Conservation (phyloP, 2,888 invertebrate species). For the Catocala nupta region DNA sequence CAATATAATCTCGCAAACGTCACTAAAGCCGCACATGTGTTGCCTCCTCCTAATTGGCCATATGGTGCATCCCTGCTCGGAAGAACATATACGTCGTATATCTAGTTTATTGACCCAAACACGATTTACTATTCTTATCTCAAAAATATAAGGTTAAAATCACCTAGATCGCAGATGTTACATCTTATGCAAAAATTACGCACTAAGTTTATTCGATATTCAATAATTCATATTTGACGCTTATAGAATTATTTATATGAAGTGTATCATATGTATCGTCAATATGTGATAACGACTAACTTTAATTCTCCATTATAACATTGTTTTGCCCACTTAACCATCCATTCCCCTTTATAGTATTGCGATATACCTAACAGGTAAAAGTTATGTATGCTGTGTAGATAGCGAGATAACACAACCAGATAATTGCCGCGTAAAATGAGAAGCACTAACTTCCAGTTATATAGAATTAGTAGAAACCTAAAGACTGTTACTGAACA, state of each 20-base stretch:
- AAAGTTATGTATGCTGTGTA: too few relatives aligned
- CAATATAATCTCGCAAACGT: slow-evolving; percentile 9
- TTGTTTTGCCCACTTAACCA: too few relatives aligned
- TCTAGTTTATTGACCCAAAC: slow-evolving; percentile 5
- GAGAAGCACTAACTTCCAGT: too few relatives aligned
- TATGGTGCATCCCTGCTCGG: slow-evolving; percentile 28
- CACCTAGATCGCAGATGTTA: neutral
- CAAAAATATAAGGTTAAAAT: slow-evolving; percentile 15
- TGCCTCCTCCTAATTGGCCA: slow-evolving; percentile 29
- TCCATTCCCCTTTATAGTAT: too few relatives aligned
- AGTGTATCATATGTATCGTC: too few relatives aligned
- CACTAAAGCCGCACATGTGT: slow-evolving; percentile 27
- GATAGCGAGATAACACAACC: too few relatives aligned
- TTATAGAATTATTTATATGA: neutral
- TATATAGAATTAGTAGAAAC: too few relatives aligned
- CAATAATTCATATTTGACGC: neutral
- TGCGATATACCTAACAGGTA: too few relatives aligned
- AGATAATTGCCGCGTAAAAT: too few relatives aligned
- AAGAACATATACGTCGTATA: slow-evolving; percentile 12
- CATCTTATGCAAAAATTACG: neutral
- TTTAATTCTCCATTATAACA: too few relatives aligned
- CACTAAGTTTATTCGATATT: neutral
- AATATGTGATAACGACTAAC: too few relatives aligned
- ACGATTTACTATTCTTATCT: slow-evolving; percentile 1
- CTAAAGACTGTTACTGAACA: neutral